phyloP scores from a whole-genome alignment of 2,797 vertebrate genomes.

The Prionace glauca region DNA sequence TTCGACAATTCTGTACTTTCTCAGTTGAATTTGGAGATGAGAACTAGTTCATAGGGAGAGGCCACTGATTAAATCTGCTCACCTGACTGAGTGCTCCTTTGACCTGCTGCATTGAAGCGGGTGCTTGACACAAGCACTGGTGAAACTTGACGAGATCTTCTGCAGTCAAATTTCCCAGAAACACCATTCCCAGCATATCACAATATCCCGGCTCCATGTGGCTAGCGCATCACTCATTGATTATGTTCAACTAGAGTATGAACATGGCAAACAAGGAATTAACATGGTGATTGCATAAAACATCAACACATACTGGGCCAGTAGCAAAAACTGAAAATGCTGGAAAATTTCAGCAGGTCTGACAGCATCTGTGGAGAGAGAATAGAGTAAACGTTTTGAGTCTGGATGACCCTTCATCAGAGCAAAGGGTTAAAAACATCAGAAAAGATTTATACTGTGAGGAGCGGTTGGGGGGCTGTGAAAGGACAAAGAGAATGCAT shows the following conservation, averaged over 20 bases:
- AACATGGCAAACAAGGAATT: background rate
- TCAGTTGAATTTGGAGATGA: background rate
- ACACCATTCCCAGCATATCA: background rate
- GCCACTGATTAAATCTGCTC: background rate
- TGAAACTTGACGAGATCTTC: background rate
- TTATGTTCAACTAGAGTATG: background rate
- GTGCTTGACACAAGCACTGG: background rate
- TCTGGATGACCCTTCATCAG: no score
- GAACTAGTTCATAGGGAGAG: background rate
- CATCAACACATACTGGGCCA: background rate
- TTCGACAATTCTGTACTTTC: background rate
- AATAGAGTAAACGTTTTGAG: no score
- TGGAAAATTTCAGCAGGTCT: no score
- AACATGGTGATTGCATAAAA: background rate
- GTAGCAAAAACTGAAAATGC: no score
- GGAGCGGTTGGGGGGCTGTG: no score
- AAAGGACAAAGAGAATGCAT: no score
- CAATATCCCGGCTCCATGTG: background rate
- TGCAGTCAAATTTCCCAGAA: background rate
- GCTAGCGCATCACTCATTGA: no score
- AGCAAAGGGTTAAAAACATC: no score
- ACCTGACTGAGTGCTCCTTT: background rate
- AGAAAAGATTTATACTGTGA: no score
- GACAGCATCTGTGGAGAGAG: no score
- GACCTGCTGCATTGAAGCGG: background rate